These are phyloP conservation scores for Trichogramma pretiosum DNA, from an alignment of 1,140 invertebrate species.

Conservation along the genomic window DNA sequence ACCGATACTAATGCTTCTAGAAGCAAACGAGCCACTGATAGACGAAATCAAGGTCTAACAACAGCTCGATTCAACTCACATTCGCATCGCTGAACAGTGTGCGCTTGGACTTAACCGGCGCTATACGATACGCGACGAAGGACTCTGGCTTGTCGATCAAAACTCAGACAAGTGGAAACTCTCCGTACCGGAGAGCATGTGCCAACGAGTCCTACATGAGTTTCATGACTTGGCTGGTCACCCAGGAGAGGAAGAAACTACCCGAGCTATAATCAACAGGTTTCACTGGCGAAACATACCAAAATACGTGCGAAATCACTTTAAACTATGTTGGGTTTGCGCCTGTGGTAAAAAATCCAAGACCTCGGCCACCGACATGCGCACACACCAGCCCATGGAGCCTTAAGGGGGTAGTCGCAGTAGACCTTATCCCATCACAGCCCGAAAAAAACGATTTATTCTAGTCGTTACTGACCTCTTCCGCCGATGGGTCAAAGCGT, in stretches of 20 bases:
- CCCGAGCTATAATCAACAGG: constrained; percentile 7
- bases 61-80: too few relatives aligned
- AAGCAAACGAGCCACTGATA: too few relatives aligned
- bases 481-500: constrained; percentile 17
- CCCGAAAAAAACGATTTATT: neutral
- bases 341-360: too few relatives aligned
- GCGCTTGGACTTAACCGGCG: too few relatives aligned
- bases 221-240: constrained; percentile 23
- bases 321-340: too few relatives aligned
- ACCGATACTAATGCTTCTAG: too few relatives aligned
- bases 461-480: constrained; percentile 15
- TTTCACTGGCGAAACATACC: constrained; percentile 14
- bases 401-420: constrained; percentile 2
- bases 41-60: too few relatives aligned
- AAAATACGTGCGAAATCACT: constrained; percentile 5
- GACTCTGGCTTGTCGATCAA: neutral
- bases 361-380: too few relatives aligned
- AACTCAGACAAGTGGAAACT: neutral
- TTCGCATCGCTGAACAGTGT: too few relatives aligned
- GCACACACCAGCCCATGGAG: neutral
- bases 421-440: constrained; percentile 14
- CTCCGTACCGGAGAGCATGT: neutral
- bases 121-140: neutral
- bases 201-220: constrained; percentile 1
- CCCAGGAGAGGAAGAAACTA: constrained; percentile 20